phyloP scores from a whole-genome alignment of 2,797 vertebrate genomes.

The Eremophila alpestris region DNA sequence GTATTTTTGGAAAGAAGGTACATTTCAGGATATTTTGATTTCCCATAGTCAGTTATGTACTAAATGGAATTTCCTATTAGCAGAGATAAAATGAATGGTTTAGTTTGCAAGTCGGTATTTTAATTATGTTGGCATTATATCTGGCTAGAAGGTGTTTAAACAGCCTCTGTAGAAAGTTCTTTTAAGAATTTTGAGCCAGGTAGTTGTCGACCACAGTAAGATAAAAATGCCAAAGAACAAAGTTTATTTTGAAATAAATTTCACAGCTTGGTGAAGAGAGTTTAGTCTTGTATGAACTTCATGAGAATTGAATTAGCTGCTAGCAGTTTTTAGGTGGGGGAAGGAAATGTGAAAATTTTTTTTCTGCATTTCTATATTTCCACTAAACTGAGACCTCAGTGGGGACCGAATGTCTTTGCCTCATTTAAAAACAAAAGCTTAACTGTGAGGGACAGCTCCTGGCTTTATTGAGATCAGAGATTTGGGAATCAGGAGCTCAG shows the following conservation, averaged over 20 bases:
- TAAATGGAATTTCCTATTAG: background rate
- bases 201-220: background rate
- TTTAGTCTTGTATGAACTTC: background rate
- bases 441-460: background rate
- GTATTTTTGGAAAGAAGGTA: background rate
- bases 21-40: background rate
- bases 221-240: slow-evolving; percentile 36
- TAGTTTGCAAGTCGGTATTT: background rate
- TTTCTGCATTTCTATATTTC: background rate
- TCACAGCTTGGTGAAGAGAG: background rate
- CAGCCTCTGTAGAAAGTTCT: background rate
- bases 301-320: background rate
- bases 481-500: background rate
- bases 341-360: background rate
- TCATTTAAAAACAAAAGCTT: background rate
- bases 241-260: slow-evolving; percentile 39
- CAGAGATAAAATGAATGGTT: background rate
- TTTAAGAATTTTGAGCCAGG: slow-evolving; percentile 33
- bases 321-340: background rate
- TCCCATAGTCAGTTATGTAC: background rate
- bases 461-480: background rate
- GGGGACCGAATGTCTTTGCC: background rate
- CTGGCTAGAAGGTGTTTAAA: background rate
- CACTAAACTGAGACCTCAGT: background rate
- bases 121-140: background rate